phyloP scores from a whole-genome alignment of 2,888 invertebrate species.

The Drosophila mulleri region DNA sequence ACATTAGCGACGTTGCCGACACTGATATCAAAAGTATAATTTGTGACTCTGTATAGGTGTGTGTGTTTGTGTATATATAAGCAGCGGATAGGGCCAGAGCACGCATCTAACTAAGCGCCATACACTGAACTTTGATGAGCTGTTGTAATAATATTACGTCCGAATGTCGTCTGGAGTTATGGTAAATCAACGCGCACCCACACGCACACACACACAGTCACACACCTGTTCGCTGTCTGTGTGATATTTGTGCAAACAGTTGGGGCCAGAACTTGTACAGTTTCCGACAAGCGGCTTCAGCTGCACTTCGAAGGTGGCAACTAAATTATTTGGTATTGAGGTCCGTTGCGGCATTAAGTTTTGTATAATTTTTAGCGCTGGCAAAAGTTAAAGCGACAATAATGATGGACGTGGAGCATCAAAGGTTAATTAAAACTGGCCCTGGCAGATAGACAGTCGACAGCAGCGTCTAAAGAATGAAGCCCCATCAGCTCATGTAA shows the following conservation, averaged over 20 bases:
- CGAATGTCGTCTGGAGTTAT: conserved; percentile 72
- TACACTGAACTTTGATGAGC: conserved; percentile 71
- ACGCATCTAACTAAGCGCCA: conserved; percentile 41
- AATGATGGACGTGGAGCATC: conserved; percentile 33
- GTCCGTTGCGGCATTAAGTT: conserved; percentile 38
- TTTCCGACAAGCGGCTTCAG: conserved; percentile 71
- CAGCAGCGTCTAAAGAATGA: conserved; percentile 4
- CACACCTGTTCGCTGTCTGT: conserved; percentile 1
- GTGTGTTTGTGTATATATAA: conserved; percentile 2
- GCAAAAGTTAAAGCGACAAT: conserved; percentile 45
- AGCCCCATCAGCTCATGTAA: conserved; percentile 18
- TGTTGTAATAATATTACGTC: conserved; percentile 77
- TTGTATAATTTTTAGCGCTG: conserved; percentile 51
- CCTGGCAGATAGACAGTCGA: conserved; percentile 1
- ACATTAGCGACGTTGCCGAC: conserved; percentile 66
- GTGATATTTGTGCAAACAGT: conserved; percentile 70
- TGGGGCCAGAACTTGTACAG: conserved; percentile 68
- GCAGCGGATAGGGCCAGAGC: conserved; percentile 13
- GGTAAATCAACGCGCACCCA: conserved; percentile 55
- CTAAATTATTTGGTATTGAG: conserved; percentile 75
- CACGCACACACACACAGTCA: conserved; percentile 3
- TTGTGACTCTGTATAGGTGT: conserved; percentile 18
- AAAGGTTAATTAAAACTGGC: conserved; percentile 43
- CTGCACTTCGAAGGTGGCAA: conserved; percentile 65
- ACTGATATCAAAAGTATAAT: conserved; percentile 45